Evolutionary conservation across 2,888 invertebrate species (phyloP), one percentile per base, ranked within the genome.

Genomic region (Hartigia nigra): DNA sequence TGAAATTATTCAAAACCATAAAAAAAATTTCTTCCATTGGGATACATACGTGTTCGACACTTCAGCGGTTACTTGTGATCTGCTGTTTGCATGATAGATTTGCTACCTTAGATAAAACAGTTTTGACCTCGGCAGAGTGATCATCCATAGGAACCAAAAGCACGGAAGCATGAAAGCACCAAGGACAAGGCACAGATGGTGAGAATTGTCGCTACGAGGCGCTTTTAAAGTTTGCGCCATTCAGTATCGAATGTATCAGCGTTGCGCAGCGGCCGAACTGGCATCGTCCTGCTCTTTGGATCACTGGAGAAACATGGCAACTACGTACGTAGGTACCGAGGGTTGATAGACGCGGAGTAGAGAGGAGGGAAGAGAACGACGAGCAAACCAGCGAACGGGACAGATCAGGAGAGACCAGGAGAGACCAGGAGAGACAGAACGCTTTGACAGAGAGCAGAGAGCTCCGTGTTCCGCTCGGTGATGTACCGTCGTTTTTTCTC

Each of bases 401-500:
- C 32, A 72, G 72, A 72, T 12, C 31, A 32, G 32, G 31, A 72
- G 72, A 72, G 72, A 72, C 32, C 31, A 32, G 32, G 31, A 72
- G 72, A 72, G 72, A 72, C 31, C 31, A 34, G 23, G 72, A 72
- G 72, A 72, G 32, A 72, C 32, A 4, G 72, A 72, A 31, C 72
- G 72, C 72, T 72, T 31, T 11, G 72, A 31, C 34, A 31, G 32
- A 14, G 72, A 72, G 72, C 39, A 55, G 39, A 55, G 55, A 55
- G 55, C 55, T 76, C 78, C n/a, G 69, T 36, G 72, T 72, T 23
- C 35, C 36, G 79, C 72, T 77, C 74, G 79, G 82, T 79, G 80
- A 82, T 82, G 81, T 78, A 78, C 79, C 80, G 80, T 81, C 74
- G 76, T 74, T 81, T 78, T 77, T 69, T 70, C 55, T 23, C 23